phyloP scores from a whole-genome alignment of 2,888 invertebrate genomes.

The Melieria omissa region DNA sequence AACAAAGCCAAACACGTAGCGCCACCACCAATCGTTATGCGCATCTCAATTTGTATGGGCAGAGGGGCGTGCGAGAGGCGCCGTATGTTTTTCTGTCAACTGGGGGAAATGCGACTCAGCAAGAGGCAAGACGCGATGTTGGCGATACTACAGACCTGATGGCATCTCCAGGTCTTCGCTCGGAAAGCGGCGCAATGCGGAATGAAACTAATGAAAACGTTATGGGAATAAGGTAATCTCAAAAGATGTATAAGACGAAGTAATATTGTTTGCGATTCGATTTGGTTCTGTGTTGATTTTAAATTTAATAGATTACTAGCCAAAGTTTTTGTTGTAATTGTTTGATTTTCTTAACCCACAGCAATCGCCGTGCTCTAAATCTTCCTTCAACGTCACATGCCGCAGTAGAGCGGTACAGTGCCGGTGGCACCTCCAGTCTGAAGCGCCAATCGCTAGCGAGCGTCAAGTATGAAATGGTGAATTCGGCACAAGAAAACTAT shows the following conservation, averaged over 20 bases:
- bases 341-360: slow-evolving; percentile 35
- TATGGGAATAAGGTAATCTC: slow-evolving; percentile 36
- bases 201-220: slow-evolving; percentile 12
- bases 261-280: background rate
- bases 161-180: slow-evolving; percentile 33
- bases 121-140: slow-evolving; percentile 54
- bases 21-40: slow-evolving; percentile 43
- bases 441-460: slow-evolving; percentile 53
- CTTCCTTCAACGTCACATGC: slow-evolving; percentile 51
- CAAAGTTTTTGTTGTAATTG: too few species aligned
- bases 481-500: background rate
- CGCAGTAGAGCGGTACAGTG: slow-evolving; percentile 32
- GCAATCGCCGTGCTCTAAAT: slow-evolving; percentile 60
- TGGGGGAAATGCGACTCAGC: slow-evolving; percentile 35
- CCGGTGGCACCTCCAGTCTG: slow-evolving; percentile 47
- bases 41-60: slow-evolving; percentile 51
- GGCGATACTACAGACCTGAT: slow-evolving; percentile 44
- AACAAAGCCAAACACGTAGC: slow-evolving; percentile 35
- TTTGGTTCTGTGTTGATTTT: too few species aligned
- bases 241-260: background rate
- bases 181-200: slow-evolving; percentile 10
- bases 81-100: slow-evolving; percentile 51
- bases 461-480: slow-evolving; percentile 38
- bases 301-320: too few species aligned
- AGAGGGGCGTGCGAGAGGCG: slow-evolving; percentile 53